Base-by-base conservation (phyloP, 1,140 invertebrate species). In the Aethina tumida region DNA sequence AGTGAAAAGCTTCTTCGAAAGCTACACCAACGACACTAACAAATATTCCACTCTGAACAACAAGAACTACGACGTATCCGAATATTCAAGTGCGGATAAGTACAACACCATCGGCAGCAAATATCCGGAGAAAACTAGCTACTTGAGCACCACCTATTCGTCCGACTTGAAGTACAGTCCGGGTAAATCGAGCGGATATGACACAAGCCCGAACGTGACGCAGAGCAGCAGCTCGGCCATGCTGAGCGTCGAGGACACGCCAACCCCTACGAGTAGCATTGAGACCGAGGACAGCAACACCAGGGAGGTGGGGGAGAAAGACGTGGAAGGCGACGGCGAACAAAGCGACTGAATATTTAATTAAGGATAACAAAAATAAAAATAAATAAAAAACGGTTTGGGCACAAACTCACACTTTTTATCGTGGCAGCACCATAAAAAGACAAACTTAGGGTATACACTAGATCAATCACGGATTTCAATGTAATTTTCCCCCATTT, bases 241-340 rank as follows among this genome's bases (percentile, higher is more conserved):
- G 19, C 32, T 58, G 16, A 58, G 52, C 6, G 52, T 56, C 4
- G 59, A 59, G 35, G 71, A 73, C 26, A 71, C 70, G 28, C 60
- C 71, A 13, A 74, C 73, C 0, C 71, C 73, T 5, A 73, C 71
- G 2, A 73, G 70, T 42, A 75, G 71, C 46, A 69, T 73, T 20
- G 71, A 72, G 49, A 74, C 71, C 0, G 71, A 74, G 34, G 71
- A 74, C 21, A 71, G 70, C 24, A 67, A 66, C 35, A 64, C 63
- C 14, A 48, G 60, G 6, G 70, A 74, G 35, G 68, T 71, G 14
- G 65, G 66, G 18, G 70, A 73, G 39, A 62, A 66, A 26, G 71
- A 66, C 34, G 68, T 68, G 9, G 73, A 75, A 41, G 71, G 68
- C 31, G 73, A 75, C 43, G 69, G 67, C 38, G 73, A 75, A 49